These are phyloP conservation scores for Paragorgia papillata DNA, from an alignment of 92 coral and sea anemone species.

Conservation along the genomic window DNA sequence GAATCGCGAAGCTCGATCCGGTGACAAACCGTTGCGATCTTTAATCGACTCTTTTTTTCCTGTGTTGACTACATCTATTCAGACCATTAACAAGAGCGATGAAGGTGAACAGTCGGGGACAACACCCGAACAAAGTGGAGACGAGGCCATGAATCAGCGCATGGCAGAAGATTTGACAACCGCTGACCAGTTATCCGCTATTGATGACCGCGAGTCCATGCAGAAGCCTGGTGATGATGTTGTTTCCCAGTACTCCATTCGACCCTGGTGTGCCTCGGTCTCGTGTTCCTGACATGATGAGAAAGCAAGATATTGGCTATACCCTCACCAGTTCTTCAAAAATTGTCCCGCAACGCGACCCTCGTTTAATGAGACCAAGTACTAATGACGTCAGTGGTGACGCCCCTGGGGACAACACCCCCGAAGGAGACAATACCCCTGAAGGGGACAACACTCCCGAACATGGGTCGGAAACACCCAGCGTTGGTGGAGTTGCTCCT, in stretches of 20 bases:
- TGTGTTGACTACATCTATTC: conserved; percentile 16
- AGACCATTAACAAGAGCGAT: not conserved
- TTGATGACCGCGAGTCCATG: not conserved
- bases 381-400: conserved; percentile 2
- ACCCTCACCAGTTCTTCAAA: not conserved
- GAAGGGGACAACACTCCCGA: conserved; percentile 36
- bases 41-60: conserved; percentile 89
- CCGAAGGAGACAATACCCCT: not conserved
- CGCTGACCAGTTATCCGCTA: conserved; percentile 33
- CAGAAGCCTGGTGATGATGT: not conserved
- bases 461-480: conserved; percentile 15
- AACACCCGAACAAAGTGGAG: conserved; percentile 35
- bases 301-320: not conserved
- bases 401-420: conserved; percentile 24
- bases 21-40: conserved; percentile 66
- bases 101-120: not conserved
- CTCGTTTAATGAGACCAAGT: not conserved
- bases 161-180: conserved; percentile 32
- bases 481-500: conserved; percentile 9
- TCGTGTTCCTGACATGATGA: not conserved
- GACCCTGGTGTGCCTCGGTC: not conserved
- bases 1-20: conserved; percentile 51
- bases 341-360: not conserved
- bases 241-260: conserved; percentile 15
- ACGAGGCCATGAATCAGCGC: not conserved